Percentiles rank a stretch among this genome's conserved stretches.
phyloP scores from a whole-genome alignment of 2,888 invertebrate genomes.

The Entomobrya proxima region DNA sequence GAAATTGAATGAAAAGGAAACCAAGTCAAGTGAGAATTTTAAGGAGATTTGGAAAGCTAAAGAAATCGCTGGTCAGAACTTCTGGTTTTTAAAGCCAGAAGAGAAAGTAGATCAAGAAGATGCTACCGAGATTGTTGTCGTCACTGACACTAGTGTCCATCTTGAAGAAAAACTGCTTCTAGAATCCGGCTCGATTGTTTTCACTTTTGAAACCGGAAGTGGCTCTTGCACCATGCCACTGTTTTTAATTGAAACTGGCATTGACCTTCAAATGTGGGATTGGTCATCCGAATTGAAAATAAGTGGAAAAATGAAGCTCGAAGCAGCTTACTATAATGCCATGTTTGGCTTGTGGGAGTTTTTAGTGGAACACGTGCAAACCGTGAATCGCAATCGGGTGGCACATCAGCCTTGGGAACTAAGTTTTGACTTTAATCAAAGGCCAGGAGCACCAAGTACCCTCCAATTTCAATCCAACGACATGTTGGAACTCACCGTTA shows the following conservation, averaged over 20 bases:
- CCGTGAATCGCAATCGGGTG: constrained; percentile 79
- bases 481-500: constrained; percentile 87
- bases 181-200: constrained; percentile 85
- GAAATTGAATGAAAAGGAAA: constrained; percentile 79
- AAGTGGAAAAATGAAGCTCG: constrained; percentile 82
- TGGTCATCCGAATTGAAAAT: constrained; percentile 82
- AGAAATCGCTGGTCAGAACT: constrained; percentile 82
- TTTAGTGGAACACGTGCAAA: constrained; percentile 91
- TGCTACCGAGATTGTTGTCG: too few relatives aligned
- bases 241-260: constrained; percentile 88
- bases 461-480: constrained; percentile 80
- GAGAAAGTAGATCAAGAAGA: constrained; percentile 48
- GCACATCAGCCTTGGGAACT: too few relatives aligned
- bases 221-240: constrained; percentile 94
- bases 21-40: constrained; percentile 81
- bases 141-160: too few relatives aligned
- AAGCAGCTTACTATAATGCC: constrained; percentile 95
- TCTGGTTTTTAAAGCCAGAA: constrained; percentile 91
- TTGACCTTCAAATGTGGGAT: constrained; percentile 87
- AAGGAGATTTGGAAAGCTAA: constrained; percentile 85
- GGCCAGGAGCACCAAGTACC: neutral
- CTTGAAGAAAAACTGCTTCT: constrained; percentile 84
- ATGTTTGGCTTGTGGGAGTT: constrained; percentile 93
- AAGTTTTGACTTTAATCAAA: neutral
- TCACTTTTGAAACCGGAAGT: constrained; percentile 92